Percentiles rank a stretch among this genome's conserved stretches.
Evolutionary conservation across 2,113 vertebrate species (phyloP).

Genomic region (Scartelaos histophorus): DNA sequence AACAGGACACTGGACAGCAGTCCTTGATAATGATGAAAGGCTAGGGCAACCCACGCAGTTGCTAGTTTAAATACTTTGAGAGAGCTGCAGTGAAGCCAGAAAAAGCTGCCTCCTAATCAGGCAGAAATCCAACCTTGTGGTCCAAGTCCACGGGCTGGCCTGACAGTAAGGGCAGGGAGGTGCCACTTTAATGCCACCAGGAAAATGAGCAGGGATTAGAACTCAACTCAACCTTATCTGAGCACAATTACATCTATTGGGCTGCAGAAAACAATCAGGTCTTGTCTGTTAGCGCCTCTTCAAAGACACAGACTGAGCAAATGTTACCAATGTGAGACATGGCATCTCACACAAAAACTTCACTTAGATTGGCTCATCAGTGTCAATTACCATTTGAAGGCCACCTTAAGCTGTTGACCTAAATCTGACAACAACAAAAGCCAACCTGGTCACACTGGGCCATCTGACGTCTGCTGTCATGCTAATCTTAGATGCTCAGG

Average conservation of each 20-base stretch:
- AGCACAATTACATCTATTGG: constrained; percentile 29
- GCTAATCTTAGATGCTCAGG: constrained; percentile 74
- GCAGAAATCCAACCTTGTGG: constrained; percentile 40
- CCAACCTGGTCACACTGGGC: constrained; percentile 67
- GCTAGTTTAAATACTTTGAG: constrained; percentile 54
- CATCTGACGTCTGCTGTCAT: constrained; percentile 74
- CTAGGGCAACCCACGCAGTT: constrained; percentile 39
- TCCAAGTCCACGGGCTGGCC: constrained; percentile 53
- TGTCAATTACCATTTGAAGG: constrained; percentile 65
- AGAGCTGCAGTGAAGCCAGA: constrained; percentile 34
- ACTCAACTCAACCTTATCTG: constrained; percentile 48
- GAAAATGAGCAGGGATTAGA: constrained; percentile 63
- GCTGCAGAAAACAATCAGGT: constrained; percentile 30
- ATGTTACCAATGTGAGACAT: neutral
- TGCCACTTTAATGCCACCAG: constrained; percentile 54
- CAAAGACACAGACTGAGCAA: constrained; percentile 8
- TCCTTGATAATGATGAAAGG: constrained; percentile 60
- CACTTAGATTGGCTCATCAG: constrained; percentile 45
- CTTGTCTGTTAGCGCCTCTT: constrained; percentile 14
- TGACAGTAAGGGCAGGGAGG: constrained; percentile 46
- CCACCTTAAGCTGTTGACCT: constrained; percentile 70
- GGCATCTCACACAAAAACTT: constrained; percentile 19
- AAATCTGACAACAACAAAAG: constrained; percentile 75
- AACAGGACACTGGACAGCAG: constrained; percentile 49
- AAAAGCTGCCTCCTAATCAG: constrained; percentile 52